Evolutionary conservation across 2,888 invertebrate genomes (phyloP), one percentile per base, ranked within the genome.

Genomic region (Tetanocera ferruginea): DNA sequence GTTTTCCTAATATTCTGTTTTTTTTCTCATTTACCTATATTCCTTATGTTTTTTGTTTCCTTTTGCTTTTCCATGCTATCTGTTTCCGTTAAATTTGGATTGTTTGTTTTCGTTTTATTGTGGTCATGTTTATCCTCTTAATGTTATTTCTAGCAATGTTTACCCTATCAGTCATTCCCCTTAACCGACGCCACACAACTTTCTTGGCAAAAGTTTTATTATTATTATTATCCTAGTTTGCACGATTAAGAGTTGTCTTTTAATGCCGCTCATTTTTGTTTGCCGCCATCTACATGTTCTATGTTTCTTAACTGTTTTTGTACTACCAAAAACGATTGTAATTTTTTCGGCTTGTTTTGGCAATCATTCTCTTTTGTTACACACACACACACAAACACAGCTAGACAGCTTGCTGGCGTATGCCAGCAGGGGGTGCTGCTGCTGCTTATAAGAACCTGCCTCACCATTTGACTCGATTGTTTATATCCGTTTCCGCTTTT

Each of bases 401-500:
- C n/a, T n/a, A n/a, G n/a, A n/a, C n/a, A n/a, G n/a, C n/a, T n/a
- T n/a, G n/a, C n/a, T n/a, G n/a, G n/a, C n/a, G n/a, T 11, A 34
- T 66, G 19, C 64, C 64, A 66, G 64, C 64, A 37, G 64, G 31
- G 64, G 64, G 64, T 31, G 64, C 64, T 64, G 57, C 5, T 60
- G 60, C 60, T 25, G 31, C 5, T 17, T 34, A 31, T 66, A 34
- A 23, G 34, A 19, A 34, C 19, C 19, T 34, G 34, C 69, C 25
- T 34, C 60, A 60, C 43, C 37, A 57, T 72, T 60, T 43, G 37
- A 17, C 72, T 37, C 57, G 37, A 72, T 72, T 72, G 72, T 72
- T 72, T 72, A 72, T 72, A 37, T 72, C 72, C 72, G 72, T 31
- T 60, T 72, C 72, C 60, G 72, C 60, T 60, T 60, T 57, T 34